Conservation (phyloP, 2,113 vertebrate genomes). For the Myotis brandtii region DNA sequence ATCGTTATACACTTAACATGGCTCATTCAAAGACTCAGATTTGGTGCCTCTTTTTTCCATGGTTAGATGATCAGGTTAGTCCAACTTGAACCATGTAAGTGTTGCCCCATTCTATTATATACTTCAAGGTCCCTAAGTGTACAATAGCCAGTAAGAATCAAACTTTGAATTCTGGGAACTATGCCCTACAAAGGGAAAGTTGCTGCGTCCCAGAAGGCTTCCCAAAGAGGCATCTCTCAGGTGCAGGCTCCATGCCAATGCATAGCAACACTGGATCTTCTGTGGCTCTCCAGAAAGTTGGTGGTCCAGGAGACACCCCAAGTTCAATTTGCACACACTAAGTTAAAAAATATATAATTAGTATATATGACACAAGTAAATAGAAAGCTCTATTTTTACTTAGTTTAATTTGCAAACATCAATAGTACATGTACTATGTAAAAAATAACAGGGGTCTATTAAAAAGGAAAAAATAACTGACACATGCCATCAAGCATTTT, state of each 20-base stretch:
- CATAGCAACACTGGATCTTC: neutral
- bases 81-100: neutral
- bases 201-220: neutral
- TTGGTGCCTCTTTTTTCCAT: neutral
- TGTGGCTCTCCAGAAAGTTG: neutral
- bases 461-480: neutral
- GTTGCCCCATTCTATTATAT: neutral
- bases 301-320: neutral
- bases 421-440: neutral
- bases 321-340: conserved; percentile 4
- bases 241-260: neutral
- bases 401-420: conserved; percentile 4
- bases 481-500: neutral
- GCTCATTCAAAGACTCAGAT: neutral
- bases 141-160: neutral
- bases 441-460: neutral
- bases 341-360: neutral
- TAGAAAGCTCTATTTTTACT: conserved; percentile 17
- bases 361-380: neutral
- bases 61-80: neutral
- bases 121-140: neutral
- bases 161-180: neutral
- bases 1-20: neutral
- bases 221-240: neutral
- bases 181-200: neutral